Percentiles rank a stretch among this genome's conserved stretches.
Conservation (phyloP, 2,797 vertebrate species). For the Melanotaenia parkinsoni region DNA sequence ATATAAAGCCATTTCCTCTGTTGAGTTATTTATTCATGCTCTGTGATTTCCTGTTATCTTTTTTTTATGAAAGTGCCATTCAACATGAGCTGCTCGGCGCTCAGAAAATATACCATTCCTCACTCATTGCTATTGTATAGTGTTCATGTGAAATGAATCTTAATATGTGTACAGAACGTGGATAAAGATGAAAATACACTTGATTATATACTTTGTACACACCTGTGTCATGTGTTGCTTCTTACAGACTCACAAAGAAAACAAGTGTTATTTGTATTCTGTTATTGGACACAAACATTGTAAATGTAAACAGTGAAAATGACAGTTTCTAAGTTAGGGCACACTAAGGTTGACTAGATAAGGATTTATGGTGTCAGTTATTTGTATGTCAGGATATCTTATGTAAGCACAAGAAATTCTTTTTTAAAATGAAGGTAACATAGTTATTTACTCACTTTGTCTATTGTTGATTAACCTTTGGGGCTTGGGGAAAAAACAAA, state of each 20-base stretch:
- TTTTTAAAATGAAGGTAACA: neutral
- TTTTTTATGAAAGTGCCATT: slow-evolving; percentile 85
- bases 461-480: neutral
- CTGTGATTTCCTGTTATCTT: slow-evolving; percentile 74
- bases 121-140: slow-evolving; percentile 89
- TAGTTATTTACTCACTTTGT: slow-evolving; percentile 1
- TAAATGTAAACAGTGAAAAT: neutral
- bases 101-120: slow-evolving; percentile 87
- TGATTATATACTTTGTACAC: slow-evolving; percentile 90
- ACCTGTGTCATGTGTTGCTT: slow-evolving; percentile 80
- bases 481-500: slow-evolving; percentile 14
- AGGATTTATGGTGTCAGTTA: neutral
- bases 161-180: slow-evolving; percentile 89
- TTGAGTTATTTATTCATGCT: slow-evolving; percentile 77
- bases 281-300: neutral
- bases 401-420: neutral
- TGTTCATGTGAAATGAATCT: slow-evolving; percentile 90
- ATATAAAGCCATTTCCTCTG: slow-evolving; percentile 80
- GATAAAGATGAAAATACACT: slow-evolving; percentile 89
- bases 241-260: slow-evolving; percentile 34
- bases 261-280: neutral
- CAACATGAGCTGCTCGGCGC: slow-evolving; percentile 76
- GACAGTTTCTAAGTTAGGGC: slow-evolving; percentile 2
- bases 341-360: neutral
- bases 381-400: neutral